Base-by-base conservation (phyloP, 2,888 invertebrate genomes). In the Drosophila aldrichi region DNA sequence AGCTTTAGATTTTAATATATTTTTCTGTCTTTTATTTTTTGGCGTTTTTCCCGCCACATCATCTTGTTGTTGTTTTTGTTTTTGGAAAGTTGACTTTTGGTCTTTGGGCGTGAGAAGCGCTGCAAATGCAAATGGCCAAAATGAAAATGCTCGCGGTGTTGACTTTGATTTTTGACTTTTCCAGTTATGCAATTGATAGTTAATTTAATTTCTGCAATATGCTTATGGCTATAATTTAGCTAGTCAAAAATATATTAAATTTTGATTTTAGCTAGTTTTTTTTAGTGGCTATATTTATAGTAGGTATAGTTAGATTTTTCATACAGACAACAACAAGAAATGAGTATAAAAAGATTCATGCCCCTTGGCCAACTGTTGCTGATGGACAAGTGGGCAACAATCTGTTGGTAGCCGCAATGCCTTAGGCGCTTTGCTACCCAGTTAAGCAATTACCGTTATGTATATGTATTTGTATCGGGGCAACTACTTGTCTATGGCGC, bases 391-490 rank as follows among this genome's bases (percentile, higher is more conserved):
- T 32, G 25, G n/a, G 36, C 41, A 61, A 29, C 32, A 66, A 60
- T 55, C 56, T 34, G 55, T n/a, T 58, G 55, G 55, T 44, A 60
- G 57, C 44, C 54, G 43, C 40, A 36, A 8, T 29, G 65, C 65
- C 44, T 34, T 20, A 6, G 67, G 67, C 58, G 54, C 44, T 61
- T 46, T 49, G 76, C 57, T 56, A 65, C 65, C 44, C 44, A 62
- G 77, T 68, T 77, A 64, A 69, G 72, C 66, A 74, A 87, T 77
- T 84, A 84, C 79, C 88, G 88, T 74, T 87, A 78, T 61, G 10
- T 48, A 41, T 49, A 34, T 69, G 54, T 49, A 12, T 16, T 7
- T 18, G 48, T 18, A 49, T 48, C n/a, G 29, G 9, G 25, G 64
- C 55, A 29, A 49, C 55, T 70, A 49, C 55, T 70, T 46, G 63